phyloP scores from a whole-genome alignment of 2,113 vertebrate species.

The Rhea pennata region DNA sequence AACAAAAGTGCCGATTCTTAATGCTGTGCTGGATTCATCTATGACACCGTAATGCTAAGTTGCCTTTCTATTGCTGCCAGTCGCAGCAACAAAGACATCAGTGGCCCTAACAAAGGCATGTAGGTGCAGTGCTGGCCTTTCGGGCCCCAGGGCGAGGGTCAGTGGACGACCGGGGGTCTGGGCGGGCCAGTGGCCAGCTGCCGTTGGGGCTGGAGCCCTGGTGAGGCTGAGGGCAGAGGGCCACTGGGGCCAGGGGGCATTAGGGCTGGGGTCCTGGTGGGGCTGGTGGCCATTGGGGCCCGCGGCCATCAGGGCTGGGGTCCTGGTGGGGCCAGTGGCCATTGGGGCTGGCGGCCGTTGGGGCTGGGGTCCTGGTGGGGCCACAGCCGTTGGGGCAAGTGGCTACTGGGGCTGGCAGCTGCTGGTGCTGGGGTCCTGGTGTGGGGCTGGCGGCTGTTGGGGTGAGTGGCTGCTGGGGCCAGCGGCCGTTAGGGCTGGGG shows the following conservation, averaged over 20 bases:
- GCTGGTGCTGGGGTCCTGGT: too few species aligned
- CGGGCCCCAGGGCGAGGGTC: too few species aligned
- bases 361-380: too few species aligned
- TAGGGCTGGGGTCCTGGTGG: neutral
- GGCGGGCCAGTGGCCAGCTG: neutral
- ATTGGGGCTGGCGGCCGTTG: neutral
- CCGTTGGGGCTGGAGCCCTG: too few species aligned
- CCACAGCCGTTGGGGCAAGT: too few species aligned
- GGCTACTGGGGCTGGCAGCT: too few species aligned
- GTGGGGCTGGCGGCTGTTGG: too few species aligned
- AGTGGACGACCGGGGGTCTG: neutral
- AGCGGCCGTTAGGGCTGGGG: too few species aligned
- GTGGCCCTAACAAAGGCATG: rapidly evolving
- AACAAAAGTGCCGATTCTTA: rapidly evolving
- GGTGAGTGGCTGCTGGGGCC: too few species aligned
- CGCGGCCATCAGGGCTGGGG: neutral
- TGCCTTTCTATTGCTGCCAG: rapidly evolving
- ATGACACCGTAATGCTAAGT: rapidly evolving
- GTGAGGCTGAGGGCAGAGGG: too few species aligned
- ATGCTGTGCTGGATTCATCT: rapidly evolving
- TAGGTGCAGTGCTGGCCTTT: rapidly evolving
- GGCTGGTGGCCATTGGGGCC: neutral
- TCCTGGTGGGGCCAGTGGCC: neutral
- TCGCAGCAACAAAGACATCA: rapidly evolving
- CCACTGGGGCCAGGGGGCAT: neutral